A percentile compares a stretch with the other conserved stretches of the same genome.
These are phyloP conservation scores for Hipposideros armiger DNA, from an alignment of 2,113 vertebrate species.

Conservation along the genomic window DNA sequence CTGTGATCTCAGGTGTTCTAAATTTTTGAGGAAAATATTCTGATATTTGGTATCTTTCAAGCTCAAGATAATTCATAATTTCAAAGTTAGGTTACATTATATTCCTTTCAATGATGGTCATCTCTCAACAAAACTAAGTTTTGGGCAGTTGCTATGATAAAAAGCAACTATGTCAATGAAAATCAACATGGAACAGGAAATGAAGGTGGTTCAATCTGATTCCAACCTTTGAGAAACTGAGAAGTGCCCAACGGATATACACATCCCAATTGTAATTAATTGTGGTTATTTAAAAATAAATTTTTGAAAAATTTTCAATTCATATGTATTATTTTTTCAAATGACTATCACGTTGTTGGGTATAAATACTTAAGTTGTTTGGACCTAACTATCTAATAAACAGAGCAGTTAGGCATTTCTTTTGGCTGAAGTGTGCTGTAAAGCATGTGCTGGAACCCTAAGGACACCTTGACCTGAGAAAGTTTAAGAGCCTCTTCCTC, in stretches of 20 bases:
- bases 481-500: background rate
- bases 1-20: background rate
- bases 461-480: background rate
- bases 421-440: background rate
- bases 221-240: background rate
- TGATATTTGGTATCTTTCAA: background rate
- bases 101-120: background rate
- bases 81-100: background rate
- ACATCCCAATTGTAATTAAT: background rate
- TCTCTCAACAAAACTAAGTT: background rate
- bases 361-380: background rate
- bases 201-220: background rate
- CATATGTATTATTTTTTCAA: background rate
- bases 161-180: background rate
- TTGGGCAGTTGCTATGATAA: background rate
- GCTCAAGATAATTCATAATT: background rate
- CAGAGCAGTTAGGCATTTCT: background rate
- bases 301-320: background rate
- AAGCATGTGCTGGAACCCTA: background rate
- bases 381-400: background rate
- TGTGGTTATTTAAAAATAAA: background rate
- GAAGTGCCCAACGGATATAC: background rate
- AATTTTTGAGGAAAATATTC: background rate
- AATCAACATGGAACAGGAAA: background rate
- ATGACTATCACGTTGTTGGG: background rate